Conservation (phyloP, 2,888 invertebrate species). For the Noctua pronuba region DNA sequence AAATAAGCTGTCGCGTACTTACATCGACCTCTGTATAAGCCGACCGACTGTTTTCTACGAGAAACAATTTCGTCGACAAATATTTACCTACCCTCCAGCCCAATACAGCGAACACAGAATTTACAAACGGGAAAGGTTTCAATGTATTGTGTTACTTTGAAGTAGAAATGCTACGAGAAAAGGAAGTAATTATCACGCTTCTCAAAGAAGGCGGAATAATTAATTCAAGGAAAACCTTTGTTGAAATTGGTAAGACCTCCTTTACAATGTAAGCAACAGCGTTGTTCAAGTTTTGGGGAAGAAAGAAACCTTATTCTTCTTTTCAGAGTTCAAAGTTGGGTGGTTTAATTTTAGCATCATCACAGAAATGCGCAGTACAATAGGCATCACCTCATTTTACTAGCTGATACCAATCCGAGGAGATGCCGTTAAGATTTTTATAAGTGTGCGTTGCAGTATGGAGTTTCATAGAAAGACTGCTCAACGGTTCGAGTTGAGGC, state of each 20-base stretch:
- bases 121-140: constrained; percentile 22
- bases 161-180: constrained; percentile 1
- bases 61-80: constrained; percentile 63
- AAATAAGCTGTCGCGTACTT: constrained; percentile 55
- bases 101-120: constrained; percentile 34
- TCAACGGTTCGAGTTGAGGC: background rate
- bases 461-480: background rate
- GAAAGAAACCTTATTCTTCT: background rate
- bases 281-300: background rate
- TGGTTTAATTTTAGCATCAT: constrained; percentile 1
- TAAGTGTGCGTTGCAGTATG: background rate
- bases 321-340: background rate
- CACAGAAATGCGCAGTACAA: background rate
- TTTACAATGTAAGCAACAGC: background rate
- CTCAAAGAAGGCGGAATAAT: constrained; percentile 14
- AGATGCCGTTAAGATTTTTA: background rate
- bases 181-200: constrained; percentile 29
- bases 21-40: constrained; percentile 36
- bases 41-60: constrained; percentile 34
- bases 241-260: constrained; percentile 11
- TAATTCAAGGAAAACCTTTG: constrained; percentile 24
- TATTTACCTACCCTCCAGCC: constrained; percentile 51
- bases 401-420: background rate
- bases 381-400: background rate
- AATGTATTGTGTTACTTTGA: constrained; percentile 35